Percentiles rank a stretch among this genome's conserved stretches.
phyloP scores from a whole-genome alignment of 2,113 vertebrate species.

The Alethe castanea region DNA sequence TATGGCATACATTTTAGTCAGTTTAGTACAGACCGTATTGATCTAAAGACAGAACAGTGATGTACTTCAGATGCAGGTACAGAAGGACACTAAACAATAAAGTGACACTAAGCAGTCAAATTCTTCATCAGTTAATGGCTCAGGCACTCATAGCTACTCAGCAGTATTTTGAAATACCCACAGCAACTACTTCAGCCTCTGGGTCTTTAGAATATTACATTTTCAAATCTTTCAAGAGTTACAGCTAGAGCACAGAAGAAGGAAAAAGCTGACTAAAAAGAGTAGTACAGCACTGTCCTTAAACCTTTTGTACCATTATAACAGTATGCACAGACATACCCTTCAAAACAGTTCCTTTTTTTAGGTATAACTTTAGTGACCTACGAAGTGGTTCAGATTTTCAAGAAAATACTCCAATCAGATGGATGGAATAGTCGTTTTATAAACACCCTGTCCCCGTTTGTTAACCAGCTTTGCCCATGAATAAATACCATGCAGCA shows the following conservation, averaged over 20 bases:
- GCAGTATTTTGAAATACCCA: not conserved
- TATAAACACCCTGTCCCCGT: not conserved
- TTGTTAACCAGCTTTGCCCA: not conserved
- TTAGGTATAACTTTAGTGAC: not conserved
- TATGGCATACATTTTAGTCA: not conserved
- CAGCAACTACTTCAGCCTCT: not conserved
- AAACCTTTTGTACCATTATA: not conserved
- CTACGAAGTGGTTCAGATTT: not conserved
- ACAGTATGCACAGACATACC: not conserved
- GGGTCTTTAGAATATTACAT: not conserved
- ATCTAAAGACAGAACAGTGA: not conserved
- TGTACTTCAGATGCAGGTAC: not conserved
- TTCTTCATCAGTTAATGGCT: not conserved
- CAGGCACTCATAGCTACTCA: not conserved
- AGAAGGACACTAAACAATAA: not conserved
- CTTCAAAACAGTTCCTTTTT: not conserved
- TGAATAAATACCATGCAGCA: not conserved
- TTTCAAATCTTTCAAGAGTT: not conserved
- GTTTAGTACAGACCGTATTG: not conserved
- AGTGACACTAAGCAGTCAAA: not conserved
- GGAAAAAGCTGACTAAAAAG: not conserved
- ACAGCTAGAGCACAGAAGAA: not conserved
- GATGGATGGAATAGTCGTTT: not conserved
- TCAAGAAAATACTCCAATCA: not conserved
- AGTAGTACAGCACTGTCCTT: not conserved